phyloP scores from a whole-genome alignment of 2,888 invertebrate genomes.

The Rhogogaster chlorosoma region DNA sequence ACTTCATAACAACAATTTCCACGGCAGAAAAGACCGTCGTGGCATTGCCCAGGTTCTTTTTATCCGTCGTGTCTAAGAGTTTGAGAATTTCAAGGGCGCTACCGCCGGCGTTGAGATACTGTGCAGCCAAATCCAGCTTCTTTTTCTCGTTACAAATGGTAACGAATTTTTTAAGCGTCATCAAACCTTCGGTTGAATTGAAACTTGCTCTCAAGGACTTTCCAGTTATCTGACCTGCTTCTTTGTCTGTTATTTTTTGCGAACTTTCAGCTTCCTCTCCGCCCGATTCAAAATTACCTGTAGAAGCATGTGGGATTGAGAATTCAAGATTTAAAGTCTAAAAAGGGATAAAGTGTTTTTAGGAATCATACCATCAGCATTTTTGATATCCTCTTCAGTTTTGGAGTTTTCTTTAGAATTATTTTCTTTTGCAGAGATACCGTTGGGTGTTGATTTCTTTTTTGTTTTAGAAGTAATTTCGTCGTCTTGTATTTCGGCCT shows the following conservation, averaged over 20 bases:
- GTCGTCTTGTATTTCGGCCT: background rate
- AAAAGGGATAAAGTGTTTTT: background rate
- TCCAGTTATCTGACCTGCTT: constrained; percentile 58
- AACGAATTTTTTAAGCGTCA: constrained; percentile 82
- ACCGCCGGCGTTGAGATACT: constrained; percentile 86
- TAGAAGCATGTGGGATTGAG: background rate
- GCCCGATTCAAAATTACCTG: background rate
- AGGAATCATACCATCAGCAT: background rate
- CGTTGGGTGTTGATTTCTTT: background rate
- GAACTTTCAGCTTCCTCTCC: background rate
- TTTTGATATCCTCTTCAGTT: background rate
- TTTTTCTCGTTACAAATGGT: constrained; percentile 80
- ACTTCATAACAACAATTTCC: constrained; percentile 84
- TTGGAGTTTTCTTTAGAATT: background rate
- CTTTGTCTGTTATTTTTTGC: constrained; percentile 40
- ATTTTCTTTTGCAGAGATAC: background rate
- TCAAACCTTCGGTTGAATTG: constrained; percentile 62
- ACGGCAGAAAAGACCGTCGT: constrained; percentile 84
- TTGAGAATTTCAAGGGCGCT: constrained; percentile 85
- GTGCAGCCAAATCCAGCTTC: constrained; percentile 79
- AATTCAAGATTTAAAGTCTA: background rate
- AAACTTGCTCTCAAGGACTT: constrained; percentile 66
- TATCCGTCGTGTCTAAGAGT: constrained; percentile 82
- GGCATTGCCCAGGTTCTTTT: constrained; percentile 81
- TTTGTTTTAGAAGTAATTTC: background rate